These are phyloP conservation scores for Barypeithes pellucidus DNA, from an alignment of 2,888 invertebrate genomes.

Conservation along the genomic window DNA sequence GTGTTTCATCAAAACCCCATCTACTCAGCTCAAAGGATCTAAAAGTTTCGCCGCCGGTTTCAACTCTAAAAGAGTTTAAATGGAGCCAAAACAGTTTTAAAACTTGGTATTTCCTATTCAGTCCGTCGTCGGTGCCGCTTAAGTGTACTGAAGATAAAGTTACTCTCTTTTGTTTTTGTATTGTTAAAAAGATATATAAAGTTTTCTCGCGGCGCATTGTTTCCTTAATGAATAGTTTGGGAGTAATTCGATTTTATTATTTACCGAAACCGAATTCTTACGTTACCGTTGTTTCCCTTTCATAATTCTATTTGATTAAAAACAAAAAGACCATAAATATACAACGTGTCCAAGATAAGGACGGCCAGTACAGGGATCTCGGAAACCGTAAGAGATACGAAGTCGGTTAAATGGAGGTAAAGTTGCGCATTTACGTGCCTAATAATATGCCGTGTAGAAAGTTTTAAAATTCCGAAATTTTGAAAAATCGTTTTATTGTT, in stretches of 20 bases:
- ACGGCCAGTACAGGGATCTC: no score
- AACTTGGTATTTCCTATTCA: slow-evolving; percentile 9
- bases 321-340: no score
- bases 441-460: no score
- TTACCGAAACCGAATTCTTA: no score
- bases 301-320: no score
- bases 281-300: no score
- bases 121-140: neutral
- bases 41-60: slow-evolving; percentile 1
- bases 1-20: slow-evolving; percentile 12
- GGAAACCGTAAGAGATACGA: no score
- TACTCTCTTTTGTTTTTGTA: neutral
- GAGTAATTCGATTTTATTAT: neutral
- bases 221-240: neutral
- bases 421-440: no score
- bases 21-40: slow-evolving; percentile 18
- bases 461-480: no score
- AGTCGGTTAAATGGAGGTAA: no score
- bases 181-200: slow-evolving; percentile 1
- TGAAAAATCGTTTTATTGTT: no score
- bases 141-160: slow-evolving; percentile 16
- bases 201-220: neutral
- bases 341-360: no score
- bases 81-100: slow-evolving; percentile 16
- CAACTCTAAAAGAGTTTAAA: slow-evolving; percentile 24